These are phyloP conservation scores for Drosophila auraria DNA, from an alignment of 1,140 invertebrate genomes.

Conservation along the genomic window DNA sequence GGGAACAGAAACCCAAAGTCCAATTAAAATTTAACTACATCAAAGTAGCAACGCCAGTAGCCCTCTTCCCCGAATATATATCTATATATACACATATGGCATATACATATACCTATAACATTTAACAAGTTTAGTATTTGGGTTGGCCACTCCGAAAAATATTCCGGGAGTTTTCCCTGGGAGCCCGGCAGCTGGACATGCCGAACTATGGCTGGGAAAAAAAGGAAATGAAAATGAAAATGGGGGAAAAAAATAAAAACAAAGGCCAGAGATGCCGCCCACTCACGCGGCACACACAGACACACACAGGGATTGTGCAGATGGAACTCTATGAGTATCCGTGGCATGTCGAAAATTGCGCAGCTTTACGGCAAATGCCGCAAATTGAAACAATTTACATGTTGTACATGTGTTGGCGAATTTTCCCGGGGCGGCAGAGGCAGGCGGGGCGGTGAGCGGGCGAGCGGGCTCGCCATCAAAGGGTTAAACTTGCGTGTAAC, in stretches of 20 bases:
- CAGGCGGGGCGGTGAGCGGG: no score
- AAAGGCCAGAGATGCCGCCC: slow-evolving; percentile 27
- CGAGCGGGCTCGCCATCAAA: slow-evolving; percentile 60
- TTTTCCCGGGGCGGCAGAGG: neutral
- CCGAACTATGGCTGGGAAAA: slow-evolving; percentile 61
- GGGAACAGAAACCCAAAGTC: slow-evolving; percentile 79
- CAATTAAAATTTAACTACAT: slow-evolving; percentile 85
- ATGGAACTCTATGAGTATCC: slow-evolving; percentile 52
- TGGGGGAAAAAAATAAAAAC: slow-evolving; percentile 18
- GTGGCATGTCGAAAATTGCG: slow-evolving; percentile 81
- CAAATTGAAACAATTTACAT: slow-evolving; percentile 84
- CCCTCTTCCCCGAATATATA: slow-evolving; percentile 50
- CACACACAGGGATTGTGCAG: slow-evolving; percentile 23
- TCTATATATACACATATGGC: slow-evolving; percentile 5
- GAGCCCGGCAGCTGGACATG: slow-evolving; percentile 76
- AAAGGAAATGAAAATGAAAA: slow-evolving; percentile 6
- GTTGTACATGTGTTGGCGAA: slow-evolving; percentile 73
- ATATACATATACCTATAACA: slow-evolving; percentile 56
- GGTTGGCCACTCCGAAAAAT: slow-evolving; percentile 41
- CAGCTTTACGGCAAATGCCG: slow-evolving; percentile 82
- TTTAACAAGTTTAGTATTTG: slow-evolving; percentile 81
- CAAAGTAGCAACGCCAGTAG: slow-evolving; percentile 76
- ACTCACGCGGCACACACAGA: slow-evolving; percentile 17
- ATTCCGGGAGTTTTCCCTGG: slow-evolving; percentile 36
- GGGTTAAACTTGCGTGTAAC: slow-evolving; percentile 80